Evolutionary conservation across 2,113 vertebrate genomes (phyloP).

Genomic region (Tautogolabrus adspersus): DNA sequence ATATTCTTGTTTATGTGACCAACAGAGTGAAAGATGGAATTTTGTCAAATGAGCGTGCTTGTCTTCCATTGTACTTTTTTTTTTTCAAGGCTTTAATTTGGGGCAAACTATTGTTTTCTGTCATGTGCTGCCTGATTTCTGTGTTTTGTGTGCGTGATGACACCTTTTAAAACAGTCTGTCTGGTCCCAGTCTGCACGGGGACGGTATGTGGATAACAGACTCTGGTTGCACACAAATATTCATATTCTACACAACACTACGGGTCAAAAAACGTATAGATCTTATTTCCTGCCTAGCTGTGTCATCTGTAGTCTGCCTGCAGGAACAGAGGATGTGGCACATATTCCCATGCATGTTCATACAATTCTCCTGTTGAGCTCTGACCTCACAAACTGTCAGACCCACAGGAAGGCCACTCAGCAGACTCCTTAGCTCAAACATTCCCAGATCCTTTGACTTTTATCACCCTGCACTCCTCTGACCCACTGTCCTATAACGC

Average conservation of each 20-base stretch:
- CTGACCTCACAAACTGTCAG: slow-evolving; percentile 64
- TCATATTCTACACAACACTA: too few relatives aligned
- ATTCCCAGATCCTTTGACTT: slow-evolving; percentile 56
- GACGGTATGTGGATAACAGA: not conserved
- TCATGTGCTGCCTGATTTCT: slow-evolving; percentile 37
- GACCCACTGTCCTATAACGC: slow-evolving; percentile 21
- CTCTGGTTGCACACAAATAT: not conserved
- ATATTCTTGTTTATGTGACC: too few relatives aligned
- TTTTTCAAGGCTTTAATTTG: slow-evolving; percentile 48
- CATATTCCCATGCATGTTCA: slow-evolving; percentile 50
- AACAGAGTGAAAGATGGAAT: too few relatives aligned
- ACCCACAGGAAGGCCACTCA: slow-evolving; percentile 37
- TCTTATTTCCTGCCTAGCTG: not conserved
- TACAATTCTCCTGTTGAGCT: slow-evolving; percentile 61
- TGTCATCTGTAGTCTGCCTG: slow-evolving; percentile 8
- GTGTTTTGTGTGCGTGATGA: slow-evolving; percentile 40
- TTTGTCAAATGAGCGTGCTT: not conserved
- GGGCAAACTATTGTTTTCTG: slow-evolving; percentile 45
- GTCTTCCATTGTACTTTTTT: slow-evolving; percentile 42
- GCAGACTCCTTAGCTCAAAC: slow-evolving; percentile 28
- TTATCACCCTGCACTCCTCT: slow-evolving; percentile 57
- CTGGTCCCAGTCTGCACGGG: not conserved
- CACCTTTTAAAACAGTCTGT: slow-evolving; percentile 44
- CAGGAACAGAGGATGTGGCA: slow-evolving; percentile 46
- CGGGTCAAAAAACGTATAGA: too few relatives aligned